Conservation (phyloP, 1,140 invertebrate genomes). For the Pseudomyrmex gracilis region DNA sequence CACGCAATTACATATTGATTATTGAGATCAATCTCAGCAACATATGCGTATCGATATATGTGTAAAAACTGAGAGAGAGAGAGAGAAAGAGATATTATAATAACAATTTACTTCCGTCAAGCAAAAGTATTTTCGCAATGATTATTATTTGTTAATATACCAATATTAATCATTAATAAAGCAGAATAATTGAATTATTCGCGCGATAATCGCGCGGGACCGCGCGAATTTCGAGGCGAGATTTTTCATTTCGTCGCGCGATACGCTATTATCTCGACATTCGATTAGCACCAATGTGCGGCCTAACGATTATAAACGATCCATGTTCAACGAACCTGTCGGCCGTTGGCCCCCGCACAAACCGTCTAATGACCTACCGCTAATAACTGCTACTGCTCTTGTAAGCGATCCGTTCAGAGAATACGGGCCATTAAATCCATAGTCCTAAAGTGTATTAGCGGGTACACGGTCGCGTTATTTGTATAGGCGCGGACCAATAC, state of each 20-base stretch:
- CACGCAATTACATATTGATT: conserved; percentile 11
- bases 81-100: conserved; percentile 1
- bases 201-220: neutral
- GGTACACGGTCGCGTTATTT: conserved; percentile 68
- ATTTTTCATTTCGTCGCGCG: conserved; percentile 44
- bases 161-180: conserved; percentile 29
- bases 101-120: conserved; percentile 4
- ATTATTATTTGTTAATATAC: conserved; percentile 36
- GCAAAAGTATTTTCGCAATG: conserved; percentile 31
- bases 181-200: conserved; percentile 43
- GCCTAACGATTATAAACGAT: conserved; percentile 73
- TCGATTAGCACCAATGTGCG: conserved; percentile 71
- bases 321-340: conserved; percentile 73
- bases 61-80: conserved; percentile 22
- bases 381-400: conserved; percentile 74
- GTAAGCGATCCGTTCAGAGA: conserved; percentile 73
- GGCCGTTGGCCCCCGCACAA: conserved; percentile 72
- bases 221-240: conserved; percentile 27
- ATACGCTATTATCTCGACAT: conserved; percentile 68
- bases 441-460: conserved; percentile 73
- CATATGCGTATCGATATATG: neutral
- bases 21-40: conserved; percentile 25
- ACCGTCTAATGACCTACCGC: conserved; percentile 73
- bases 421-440: conserved; percentile 73
- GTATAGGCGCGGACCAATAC: conserved; percentile 59